These are phyloP conservation scores for Pollenia labialis DNA, from an alignment of 2,888 invertebrate species.

Conservation along the genomic window DNA sequence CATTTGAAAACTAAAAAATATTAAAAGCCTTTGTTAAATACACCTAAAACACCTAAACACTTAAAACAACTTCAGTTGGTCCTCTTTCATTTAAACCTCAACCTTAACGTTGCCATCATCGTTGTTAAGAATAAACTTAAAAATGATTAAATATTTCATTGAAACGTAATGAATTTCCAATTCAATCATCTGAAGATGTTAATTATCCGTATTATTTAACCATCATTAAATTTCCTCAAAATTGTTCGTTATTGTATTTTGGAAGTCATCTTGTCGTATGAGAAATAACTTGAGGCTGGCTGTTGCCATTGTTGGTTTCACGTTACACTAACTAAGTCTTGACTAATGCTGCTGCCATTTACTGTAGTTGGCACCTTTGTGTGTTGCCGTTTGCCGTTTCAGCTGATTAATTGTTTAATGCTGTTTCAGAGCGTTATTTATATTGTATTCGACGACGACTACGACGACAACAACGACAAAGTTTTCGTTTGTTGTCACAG, in stretches of 20 bases:
- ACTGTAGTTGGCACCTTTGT: slow-evolving; percentile 62
- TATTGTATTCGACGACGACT: slow-evolving; percentile 2
- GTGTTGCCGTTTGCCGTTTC: slow-evolving; percentile 12
- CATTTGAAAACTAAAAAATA: too few species aligned
- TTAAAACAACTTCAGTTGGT: slow-evolving; percentile 8
- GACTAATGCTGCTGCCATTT: not conserved
- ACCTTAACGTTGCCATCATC: not conserved
- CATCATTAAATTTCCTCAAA: slow-evolving; percentile 65
- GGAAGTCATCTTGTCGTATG: slow-evolving; percentile 6
- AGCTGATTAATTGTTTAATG: slow-evolving; percentile 64
- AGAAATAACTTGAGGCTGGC: not conserved
- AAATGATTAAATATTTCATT: slow-evolving; percentile 51
- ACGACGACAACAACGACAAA: not conserved
- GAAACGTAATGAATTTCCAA: slow-evolving; percentile 54
- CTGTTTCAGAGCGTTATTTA: slow-evolving; percentile 41
- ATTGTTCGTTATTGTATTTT: slow-evolving; percentile 16
- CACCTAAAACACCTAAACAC: too few species aligned
- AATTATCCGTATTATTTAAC: slow-evolving; percentile 70
- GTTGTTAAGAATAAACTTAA: slow-evolving; percentile 21
- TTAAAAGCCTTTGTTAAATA: too few species aligned
- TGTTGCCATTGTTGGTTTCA: not conserved
- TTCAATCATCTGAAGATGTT: slow-evolving; percentile 71
- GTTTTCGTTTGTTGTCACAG: slow-evolving; percentile 36
- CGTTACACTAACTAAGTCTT: not conserved
- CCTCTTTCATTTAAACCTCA: not conserved